These are phyloP conservation scores for Motacilla tschutschensis DNA, from an alignment of 2,113 vertebrate genomes.

Conservation along the genomic window DNA sequence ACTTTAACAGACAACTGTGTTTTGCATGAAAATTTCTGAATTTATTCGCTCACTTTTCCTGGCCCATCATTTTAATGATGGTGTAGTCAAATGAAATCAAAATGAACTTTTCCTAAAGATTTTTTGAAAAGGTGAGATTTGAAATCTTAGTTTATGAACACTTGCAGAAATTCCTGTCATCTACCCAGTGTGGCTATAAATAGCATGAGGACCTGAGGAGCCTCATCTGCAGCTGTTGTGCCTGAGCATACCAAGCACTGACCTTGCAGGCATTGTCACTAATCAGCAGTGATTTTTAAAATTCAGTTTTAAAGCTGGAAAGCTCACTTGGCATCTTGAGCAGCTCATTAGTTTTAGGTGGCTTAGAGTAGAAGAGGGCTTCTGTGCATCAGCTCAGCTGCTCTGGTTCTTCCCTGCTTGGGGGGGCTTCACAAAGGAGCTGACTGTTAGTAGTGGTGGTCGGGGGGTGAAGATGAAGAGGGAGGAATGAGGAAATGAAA, in stretches of 20 bases:
- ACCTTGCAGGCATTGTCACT: background rate
- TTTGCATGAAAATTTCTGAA: background rate
- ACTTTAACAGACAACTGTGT: background rate
- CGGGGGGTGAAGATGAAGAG: background rate
- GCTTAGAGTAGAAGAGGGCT: background rate
- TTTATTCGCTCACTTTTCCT: background rate
- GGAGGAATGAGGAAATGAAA: slow-evolving; percentile 35
- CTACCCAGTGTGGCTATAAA: fast-evolving
- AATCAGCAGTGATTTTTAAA: background rate
- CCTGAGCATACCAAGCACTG: background rate
- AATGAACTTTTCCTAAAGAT: background rate
- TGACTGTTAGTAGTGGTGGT: slow-evolving; percentile 5
- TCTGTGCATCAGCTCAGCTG: background rate
- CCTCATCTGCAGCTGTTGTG: background rate
- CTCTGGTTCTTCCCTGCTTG: background rate
- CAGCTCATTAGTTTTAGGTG: background rate
- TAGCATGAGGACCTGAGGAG: background rate
- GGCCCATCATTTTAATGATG: background rate
- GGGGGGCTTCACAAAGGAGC: background rate
- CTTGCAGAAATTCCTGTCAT: background rate
- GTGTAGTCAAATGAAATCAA: background rate
- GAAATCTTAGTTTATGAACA: background rate
- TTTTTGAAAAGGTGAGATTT: background rate
- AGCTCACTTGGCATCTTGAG: background rate
- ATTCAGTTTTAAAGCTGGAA: background rate